Evolutionary conservation across 2,113 vertebrate species (phyloP).

Genomic region (Oryzias javanicus): DNA sequence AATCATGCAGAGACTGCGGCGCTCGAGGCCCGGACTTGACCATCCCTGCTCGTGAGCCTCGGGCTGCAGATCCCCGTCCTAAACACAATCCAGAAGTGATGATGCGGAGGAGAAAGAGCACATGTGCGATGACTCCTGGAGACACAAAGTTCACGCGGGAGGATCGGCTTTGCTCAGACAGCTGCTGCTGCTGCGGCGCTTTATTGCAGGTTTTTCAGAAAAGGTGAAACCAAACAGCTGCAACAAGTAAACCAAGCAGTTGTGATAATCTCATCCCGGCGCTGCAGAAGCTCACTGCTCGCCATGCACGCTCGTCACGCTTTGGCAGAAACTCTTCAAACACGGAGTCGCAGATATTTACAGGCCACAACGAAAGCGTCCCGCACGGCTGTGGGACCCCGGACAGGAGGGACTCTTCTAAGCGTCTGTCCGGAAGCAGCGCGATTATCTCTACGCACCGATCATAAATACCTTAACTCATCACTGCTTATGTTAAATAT

Average conservation of each 20-base stretch:
- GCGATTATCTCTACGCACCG: slow-evolving; percentile 19
- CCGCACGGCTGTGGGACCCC: slow-evolving; percentile 1
- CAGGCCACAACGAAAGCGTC: slow-evolving; percentile 20
- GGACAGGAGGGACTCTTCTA: too few species aligned
- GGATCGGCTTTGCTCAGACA: not conserved
- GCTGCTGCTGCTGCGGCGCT: slow-evolving; percentile 31
- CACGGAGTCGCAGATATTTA: slow-evolving; percentile 14
- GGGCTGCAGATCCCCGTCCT: too few species aligned
- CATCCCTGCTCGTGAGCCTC: too few species aligned
- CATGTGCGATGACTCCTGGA: not conserved
- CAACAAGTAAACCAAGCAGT: slow-evolving; percentile 13
- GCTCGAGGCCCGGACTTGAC: too few species aligned
- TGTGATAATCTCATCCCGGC: slow-evolving; percentile 1
- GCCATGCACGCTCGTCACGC: not conserved
- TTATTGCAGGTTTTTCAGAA: slow-evolving; percentile 62
- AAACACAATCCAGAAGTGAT: too few species aligned
- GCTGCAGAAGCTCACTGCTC: not conserved
- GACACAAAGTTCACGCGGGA: not conserved
- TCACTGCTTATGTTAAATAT: slow-evolving; percentile 49
- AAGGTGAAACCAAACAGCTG: slow-evolving; percentile 49
- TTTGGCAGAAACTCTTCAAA: slow-evolving; percentile 30
- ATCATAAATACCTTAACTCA: slow-evolving; percentile 49
- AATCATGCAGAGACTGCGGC: too few species aligned
- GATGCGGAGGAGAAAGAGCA: too few species aligned
- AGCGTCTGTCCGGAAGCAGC: slow-evolving; percentile 10